These are phyloP conservation scores for Karalla daura DNA, from an alignment of 2,797 vertebrate genomes.

Conservation along the genomic window DNA sequence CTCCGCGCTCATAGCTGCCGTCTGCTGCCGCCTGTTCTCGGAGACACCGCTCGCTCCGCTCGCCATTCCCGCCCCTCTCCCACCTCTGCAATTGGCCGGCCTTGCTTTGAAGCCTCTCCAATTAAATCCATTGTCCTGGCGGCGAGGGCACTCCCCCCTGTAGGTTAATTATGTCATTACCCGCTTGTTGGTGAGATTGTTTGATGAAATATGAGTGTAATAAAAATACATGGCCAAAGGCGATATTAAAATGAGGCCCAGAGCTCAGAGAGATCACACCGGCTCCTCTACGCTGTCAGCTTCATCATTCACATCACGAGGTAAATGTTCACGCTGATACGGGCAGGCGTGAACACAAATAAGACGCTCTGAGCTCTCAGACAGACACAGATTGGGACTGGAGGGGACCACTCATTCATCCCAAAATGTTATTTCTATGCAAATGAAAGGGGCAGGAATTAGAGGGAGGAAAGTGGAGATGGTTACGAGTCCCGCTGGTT, in stretches of 20 bases:
- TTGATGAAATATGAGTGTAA: constrained; percentile 83
- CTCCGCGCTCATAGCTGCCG: constrained; percentile 12
- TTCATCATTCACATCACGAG: constrained; percentile 71
- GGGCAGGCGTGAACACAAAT: constrained; percentile 65
- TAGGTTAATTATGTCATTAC: constrained; percentile 83
- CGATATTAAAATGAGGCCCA: constrained; percentile 72
- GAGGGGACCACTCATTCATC: constrained; percentile 73
- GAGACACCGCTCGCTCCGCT: neutral
- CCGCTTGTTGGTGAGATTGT: constrained; percentile 79
- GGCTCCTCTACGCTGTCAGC: constrained; percentile 27
- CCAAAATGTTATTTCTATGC: constrained; percentile 87
- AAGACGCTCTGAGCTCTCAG: constrained; percentile 48
- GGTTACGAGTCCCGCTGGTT: constrained; percentile 70
- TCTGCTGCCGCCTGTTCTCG: constrained; percentile 16
- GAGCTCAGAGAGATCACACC: constrained; percentile 52
- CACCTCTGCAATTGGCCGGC: constrained; percentile 51
- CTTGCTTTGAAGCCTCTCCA: constrained; percentile 60
- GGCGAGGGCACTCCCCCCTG: constrained; percentile 56
- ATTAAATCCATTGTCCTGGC: constrained; percentile 59
- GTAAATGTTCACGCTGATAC: constrained; percentile 45
- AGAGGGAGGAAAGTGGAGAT: constrained; percentile 65
- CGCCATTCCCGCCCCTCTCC: constrained; percentile 5
- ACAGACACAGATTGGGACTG: constrained; percentile 61
- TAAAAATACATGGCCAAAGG: constrained; percentile 74
- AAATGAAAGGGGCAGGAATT: constrained; percentile 82